Evolutionary conservation across 2,797 vertebrate genomes (phyloP), one percentile per base, ranked within the genome.

Genomic region (Danio kyathit): DNA sequence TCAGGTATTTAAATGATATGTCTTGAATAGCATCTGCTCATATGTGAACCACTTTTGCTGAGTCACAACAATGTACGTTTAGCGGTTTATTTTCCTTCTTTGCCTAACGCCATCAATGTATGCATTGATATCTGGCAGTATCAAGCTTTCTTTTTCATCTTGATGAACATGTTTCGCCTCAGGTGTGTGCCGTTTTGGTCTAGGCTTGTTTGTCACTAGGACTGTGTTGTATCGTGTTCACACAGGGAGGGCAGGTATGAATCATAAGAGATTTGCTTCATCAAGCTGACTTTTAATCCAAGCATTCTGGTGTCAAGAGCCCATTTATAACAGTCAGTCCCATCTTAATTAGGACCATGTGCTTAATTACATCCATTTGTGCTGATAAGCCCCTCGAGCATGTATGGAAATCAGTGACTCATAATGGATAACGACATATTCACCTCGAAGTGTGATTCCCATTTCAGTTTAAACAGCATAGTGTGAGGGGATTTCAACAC

Each of bases 181-280:
- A 83, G 84, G 84, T 83, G 83, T 61, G 73, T 59, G 69, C 51
- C 6, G 57, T 56, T 83, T 83, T 54, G 73, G 86, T 70, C 84
- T 29, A 19, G 83, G 61, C 84, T 81, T 86, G 86, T 82, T 85
- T 77, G 40, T 49, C 1, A 75, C 80, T 80, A 67, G 69, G 40
- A 54, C 64, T 84, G 54, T 73, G 84, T 81, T 83, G 64, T 74
- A 63, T 84, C 57, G 29, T 79, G 83, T 85, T 80, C 52, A 57
- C 17, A 40, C 40, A 29, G 48, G 69, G 44, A 76, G 6, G 74
- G 57, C 57, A 7, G 60, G 79, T 81, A 77, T 82, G 80, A 85
- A 63, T 46, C 67, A 82, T 48, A 38, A 43, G 8, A 38, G n/a
- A 17, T 56, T 61, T 41, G 56, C 52, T 54, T 80, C 73, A 2